Base-by-base conservation (phyloP, 1,140 invertebrate species). In the Rhyacophila brunnea region DNA sequence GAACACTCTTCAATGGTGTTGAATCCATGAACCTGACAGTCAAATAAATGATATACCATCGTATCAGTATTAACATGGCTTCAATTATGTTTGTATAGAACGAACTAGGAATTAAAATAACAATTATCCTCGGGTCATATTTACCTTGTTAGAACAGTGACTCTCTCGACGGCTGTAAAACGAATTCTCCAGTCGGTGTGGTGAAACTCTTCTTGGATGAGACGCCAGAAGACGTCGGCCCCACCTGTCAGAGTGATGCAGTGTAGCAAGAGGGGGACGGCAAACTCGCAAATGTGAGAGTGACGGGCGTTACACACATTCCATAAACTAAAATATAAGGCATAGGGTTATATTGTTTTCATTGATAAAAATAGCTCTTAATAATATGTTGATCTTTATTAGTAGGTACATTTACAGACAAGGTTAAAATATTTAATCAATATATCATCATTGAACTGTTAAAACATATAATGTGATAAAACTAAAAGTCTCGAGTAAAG, bases 171-270 rank as follows among this genome's bases (percentile, higher is more conserved):
- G 67, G 96, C 93, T 49, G 89, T 86, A 77, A 98, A 99, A 61
- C 97, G 83, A 32, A 88, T 82, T 63, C 88, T 87, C 91, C 96
- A 96, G 72, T 97, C 91, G 10, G 83, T 79, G 67, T 86, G 88
- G 65, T 95, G 92, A 78, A 99, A 99, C 70, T 95, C 91, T 66
- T 93, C 87, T 70, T 98, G 92, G 45, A 99, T 86, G 11, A 96
- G 82, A 63, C 89, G 86, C 92, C 96, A 99, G 70, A 99, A 94
- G 11, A 96, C 89, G 70, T 98, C 95, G 0, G 89, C 88, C 6
- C 96, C 97, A 60, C 87, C 88, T 0, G 93, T 89, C 43, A 99
- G 79, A 0, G 95, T 96, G 28, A 98, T 87, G 70, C 93, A 96
- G 77, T 99, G 96, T 35, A 99, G 78, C 50, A 99, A 75, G 34